Conservation (phyloP, 2,797 vertebrate genomes). For the Notamacropus eugenii region DNA sequence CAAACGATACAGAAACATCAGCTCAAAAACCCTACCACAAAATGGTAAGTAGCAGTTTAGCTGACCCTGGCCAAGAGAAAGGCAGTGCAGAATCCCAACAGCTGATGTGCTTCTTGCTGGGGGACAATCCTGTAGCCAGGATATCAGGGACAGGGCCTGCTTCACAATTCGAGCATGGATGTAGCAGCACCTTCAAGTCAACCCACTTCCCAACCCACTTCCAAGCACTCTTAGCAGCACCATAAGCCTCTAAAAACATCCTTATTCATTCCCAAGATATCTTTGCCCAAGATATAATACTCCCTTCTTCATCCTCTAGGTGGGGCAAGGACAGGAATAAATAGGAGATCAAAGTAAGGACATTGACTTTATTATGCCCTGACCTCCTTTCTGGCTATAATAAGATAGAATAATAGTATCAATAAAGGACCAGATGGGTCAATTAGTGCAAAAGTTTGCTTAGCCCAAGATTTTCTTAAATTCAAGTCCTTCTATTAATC, state of each 20-base stretch:
- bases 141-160: neutral
- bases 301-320: neutral
- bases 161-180: neutral
- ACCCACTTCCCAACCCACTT: neutral
- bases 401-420: neutral
- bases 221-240: neutral
- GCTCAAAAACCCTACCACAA: slow-evolving; percentile 61
- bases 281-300: neutral
- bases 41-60: slow-evolving; percentile 57
- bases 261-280: neutral
- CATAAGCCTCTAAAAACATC: neutral
- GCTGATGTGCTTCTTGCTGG: neutral
- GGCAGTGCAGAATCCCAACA: slow-evolving; percentile 25
- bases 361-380: neutral
- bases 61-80: slow-evolving; percentile 53
- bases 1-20: slow-evolving; percentile 61
- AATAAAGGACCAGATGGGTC: neutral
- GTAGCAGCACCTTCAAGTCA: neutral
- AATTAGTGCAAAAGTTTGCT: neutral
- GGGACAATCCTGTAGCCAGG: neutral
- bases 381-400: neutral
- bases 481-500: neutral
- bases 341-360: neutral
- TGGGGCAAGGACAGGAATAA: neutral
- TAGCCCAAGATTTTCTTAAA: neutral